These are phyloP conservation scores for Loxodonta africana DNA, from an alignment of 2,113 vertebrate genomes.

Conservation along the genomic window DNA sequence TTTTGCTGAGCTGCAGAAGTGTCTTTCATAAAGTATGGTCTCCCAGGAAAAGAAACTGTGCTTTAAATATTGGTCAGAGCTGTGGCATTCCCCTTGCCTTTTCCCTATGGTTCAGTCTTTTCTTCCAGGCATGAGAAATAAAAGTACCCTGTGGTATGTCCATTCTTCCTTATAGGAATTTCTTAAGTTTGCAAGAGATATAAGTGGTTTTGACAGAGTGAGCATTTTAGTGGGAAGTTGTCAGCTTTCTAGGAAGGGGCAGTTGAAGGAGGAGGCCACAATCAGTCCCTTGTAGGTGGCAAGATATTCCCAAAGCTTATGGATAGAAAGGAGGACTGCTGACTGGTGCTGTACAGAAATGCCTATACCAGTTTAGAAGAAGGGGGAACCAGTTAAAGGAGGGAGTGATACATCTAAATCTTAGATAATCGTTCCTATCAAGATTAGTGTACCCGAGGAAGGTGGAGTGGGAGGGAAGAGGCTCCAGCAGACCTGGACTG, in stretches of 20 bases:
- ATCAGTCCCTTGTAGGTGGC: neutral
- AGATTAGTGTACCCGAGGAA: neutral
- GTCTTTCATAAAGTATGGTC: conserved; percentile 15
- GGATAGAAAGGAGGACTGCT: neutral
- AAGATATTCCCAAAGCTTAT: conserved; percentile 1
- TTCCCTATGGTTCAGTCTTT: conserved; percentile 39
- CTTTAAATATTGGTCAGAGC: conserved; percentile 52
- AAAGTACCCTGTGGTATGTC: neutral
- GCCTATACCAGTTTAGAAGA: neutral
- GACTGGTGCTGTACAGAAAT: neutral
- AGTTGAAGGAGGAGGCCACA: neutral
- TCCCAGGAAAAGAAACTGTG: conserved; percentile 28
- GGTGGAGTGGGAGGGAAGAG: neutral
- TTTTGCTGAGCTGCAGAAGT: conserved; percentile 28
- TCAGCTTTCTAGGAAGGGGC: conserved; percentile 4
- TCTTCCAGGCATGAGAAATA: conserved; percentile 29
- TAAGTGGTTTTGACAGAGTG: neutral
- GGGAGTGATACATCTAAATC: neutral
- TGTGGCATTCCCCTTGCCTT: neutral
- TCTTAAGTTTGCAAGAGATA: neutral
- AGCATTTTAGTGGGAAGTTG: conserved; percentile 35
- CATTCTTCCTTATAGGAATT: conserved; percentile 32
- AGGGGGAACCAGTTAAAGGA: neutral
- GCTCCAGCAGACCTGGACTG: neutral
- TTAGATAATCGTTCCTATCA: conserved; percentile 28